Evolutionary conservation across 2,113 vertebrate species (phyloP).

Genomic region (Vicugna pacos): DNA sequence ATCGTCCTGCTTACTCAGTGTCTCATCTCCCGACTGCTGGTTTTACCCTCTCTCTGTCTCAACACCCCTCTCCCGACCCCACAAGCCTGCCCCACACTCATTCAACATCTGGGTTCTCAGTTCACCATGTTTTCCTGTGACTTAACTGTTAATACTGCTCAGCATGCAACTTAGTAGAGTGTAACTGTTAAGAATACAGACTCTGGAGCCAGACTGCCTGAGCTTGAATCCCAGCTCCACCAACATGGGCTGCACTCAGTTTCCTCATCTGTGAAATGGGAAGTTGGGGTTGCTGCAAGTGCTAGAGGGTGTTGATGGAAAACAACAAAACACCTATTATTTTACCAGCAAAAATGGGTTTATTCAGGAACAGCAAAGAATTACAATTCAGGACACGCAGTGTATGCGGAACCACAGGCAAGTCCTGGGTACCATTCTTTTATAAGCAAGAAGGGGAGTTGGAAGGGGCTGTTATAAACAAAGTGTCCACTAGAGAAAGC

Average conservation of each 20-base stretch:
- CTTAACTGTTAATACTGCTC: neutral
- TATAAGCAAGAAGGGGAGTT: neutral
- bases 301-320: neutral
- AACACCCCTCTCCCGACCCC: too few species aligned
- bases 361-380: neutral
- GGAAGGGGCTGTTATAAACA: neutral
- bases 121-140: neutral
- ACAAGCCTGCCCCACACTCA: neutral
- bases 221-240: neutral
- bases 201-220: neutral
- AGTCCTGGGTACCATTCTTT: neutral
- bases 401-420: neutral
- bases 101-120: neutral
- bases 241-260: accelerated
- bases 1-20: accelerated
- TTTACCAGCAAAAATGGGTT: neutral
- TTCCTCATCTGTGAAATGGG: neutral
- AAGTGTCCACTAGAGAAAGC: neutral
- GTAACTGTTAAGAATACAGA: accelerated
- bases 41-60: neutral
- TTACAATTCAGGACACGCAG: neutral
- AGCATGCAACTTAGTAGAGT: neutral
- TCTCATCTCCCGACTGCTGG: neutral
- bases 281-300: accelerated
- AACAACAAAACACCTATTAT: neutral